Evolutionary conservation across 2,888 invertebrate species (phyloP).

Genomic region (Podabrus alpinus): DNA sequence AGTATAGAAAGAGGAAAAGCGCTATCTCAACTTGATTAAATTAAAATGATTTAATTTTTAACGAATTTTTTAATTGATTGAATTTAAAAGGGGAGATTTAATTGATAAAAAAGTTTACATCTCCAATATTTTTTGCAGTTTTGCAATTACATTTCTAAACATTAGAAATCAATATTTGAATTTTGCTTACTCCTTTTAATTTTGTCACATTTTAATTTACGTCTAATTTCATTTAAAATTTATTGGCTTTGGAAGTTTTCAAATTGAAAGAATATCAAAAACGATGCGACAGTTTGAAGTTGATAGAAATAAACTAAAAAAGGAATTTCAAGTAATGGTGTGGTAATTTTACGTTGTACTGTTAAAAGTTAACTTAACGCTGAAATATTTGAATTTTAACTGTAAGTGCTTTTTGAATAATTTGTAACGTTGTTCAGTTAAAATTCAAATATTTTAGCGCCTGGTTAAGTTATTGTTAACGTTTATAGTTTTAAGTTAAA

Average conservation of each 20-base stretch:
- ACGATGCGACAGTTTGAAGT: not conserved
- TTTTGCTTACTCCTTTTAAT: not conserved
- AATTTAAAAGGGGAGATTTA: not conserved
- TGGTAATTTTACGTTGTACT: no score
- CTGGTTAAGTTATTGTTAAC: no score
- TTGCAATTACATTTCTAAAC: not conserved
- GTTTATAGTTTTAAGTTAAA: not conserved
- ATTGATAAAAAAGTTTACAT: not conserved
- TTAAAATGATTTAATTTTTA: not conserved
- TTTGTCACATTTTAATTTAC: not conserved
- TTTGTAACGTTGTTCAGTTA: no score
- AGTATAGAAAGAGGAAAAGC: no score
- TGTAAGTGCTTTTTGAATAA: no score
- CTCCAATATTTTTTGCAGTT: not conserved
- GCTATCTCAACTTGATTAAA: not conserved
- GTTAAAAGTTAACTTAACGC: no score
- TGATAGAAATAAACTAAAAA: no score
- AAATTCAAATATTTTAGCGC: no score
- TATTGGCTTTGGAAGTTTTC: not conserved
- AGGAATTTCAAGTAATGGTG: no score
- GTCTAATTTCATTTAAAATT: not conserved
- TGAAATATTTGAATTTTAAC: no score
- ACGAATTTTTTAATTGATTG: not conserved
- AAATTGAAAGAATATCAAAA: not conserved
- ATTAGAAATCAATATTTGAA: not conserved